A percentile compares a stretch with the other conserved stretches of the same genome.
Conservation (phyloP, 2,888 invertebrate species). For the Drosophila colorata region DNA sequence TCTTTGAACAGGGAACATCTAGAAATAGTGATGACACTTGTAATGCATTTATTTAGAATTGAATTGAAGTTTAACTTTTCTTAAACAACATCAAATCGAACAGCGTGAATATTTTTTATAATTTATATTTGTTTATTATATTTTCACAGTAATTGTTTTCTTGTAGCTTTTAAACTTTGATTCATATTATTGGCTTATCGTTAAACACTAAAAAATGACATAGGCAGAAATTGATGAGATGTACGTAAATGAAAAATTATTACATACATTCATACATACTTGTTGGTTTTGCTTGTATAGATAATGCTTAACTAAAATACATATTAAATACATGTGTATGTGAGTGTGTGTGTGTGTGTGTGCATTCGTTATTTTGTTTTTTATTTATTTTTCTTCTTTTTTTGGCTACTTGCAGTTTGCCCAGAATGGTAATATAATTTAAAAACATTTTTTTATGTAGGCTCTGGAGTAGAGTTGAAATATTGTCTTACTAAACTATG, state of each 20-base stretch:
- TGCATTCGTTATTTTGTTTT: conserved; percentile 9
- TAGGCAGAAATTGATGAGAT: conserved; percentile 63
- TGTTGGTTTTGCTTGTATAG: conserved; percentile 28
- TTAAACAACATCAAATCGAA: no score
- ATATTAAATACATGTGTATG: conserved; percentile 56
- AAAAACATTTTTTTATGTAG: conserved; percentile 58
- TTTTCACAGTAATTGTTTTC: conserved; percentile 61
- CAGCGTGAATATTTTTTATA: conserved; percentile 21
- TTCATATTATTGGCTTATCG: conserved; percentile 59
- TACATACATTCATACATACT: conserved; percentile 66
- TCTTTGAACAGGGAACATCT: no score
- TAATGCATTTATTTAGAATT: no score
- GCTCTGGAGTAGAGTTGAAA: conserved; percentile 45
- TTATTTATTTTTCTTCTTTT: conserved; percentile 29
- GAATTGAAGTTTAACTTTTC: no score
- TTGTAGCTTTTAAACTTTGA: conserved; percentile 63
- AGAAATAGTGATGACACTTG: no score
- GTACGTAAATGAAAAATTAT: conserved; percentile 62
- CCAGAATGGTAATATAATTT: conserved; percentile 56
- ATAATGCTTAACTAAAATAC: conserved; percentile 51
- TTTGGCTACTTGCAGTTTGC: conserved; percentile 71
- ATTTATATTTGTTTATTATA: conserved; percentile 49
- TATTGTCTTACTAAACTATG: conserved; percentile 69
- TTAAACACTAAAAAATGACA: conserved; percentile 63
- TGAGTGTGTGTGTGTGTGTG: conserved; percentile 21